phyloP scores from a whole-genome alignment of 2,113 vertebrate species.

The Gobiocypris rarus region DNA sequence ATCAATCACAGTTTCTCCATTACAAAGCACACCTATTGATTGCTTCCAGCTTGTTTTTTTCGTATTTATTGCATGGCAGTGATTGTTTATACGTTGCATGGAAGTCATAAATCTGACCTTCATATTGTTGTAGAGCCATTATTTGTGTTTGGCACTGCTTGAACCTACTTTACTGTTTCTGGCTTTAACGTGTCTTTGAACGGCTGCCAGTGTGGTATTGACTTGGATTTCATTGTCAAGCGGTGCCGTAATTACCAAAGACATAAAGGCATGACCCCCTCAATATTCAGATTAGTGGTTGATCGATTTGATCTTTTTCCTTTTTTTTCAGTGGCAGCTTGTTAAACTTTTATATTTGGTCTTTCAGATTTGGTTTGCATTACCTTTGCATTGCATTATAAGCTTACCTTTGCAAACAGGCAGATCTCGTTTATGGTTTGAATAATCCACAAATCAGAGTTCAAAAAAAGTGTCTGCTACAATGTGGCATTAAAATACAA shows the following conservation, averaged over 20 bases:
- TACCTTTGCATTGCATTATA: too few relatives aligned
- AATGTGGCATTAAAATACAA: too few relatives aligned
- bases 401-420: background rate
- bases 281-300: constrained; percentile 16
- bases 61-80: background rate
- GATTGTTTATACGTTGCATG: background rate
- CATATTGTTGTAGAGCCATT: background rate
- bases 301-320: background rate
- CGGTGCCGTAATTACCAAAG: background rate
- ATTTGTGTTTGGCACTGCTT: constrained; percentile 3
- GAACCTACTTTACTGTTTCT: constrained; percentile 32
- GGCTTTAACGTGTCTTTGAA: constrained; percentile 1
- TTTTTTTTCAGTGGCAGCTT: background rate
- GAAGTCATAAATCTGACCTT: constrained; percentile 10
- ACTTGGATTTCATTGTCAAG: constrained; percentile 37
- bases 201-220: constrained; percentile 37
- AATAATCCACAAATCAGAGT: background rate
- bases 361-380: background rate
- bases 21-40: constrained; percentile 21
- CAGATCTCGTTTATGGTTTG: constrained; percentile 4
- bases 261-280: constrained; percentile 19
- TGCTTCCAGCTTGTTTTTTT: background rate
- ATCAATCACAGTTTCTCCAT: background rate
- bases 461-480: too few relatives aligned
- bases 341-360: constrained; percentile 10